Evolutionary conservation across 2,888 invertebrate genomes (phyloP).

Genomic region (Oligia latruncula): DNA sequence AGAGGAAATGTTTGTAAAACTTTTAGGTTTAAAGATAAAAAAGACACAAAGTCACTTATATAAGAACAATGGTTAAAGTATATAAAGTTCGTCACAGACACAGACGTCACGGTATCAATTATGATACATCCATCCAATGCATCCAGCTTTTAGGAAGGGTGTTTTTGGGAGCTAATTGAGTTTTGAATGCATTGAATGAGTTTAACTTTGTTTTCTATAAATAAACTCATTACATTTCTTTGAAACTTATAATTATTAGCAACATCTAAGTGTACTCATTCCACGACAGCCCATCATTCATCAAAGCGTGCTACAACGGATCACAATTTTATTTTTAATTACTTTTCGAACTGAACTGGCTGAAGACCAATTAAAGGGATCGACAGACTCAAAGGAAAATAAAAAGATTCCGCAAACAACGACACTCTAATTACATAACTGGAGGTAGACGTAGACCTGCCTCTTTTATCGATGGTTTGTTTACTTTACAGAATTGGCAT

Average conservation of each 20-base stretch:
- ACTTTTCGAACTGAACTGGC: constrained; percentile 50
- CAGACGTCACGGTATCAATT: too few relatives aligned
- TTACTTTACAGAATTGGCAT: constrained; percentile 21
- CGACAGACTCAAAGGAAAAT: constrained; percentile 67
- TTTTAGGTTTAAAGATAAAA: too few relatives aligned
- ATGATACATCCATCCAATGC: too few relatives aligned
- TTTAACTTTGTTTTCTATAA: not conserved
- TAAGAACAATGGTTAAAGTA: too few relatives aligned
- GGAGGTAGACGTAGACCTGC: constrained; percentile 17
- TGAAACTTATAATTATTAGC: constrained; percentile 17
- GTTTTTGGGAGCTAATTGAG: too few relatives aligned
- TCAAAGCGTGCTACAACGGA: constrained; percentile 57
- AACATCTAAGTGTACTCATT: not conserved
- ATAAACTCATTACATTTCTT: constrained; percentile 7
- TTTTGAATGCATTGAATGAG: too few relatives aligned
- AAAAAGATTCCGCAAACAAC: constrained; percentile 63
- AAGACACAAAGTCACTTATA: too few relatives aligned
- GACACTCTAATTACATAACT: constrained; percentile 61
- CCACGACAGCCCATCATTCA: constrained; percentile 38
- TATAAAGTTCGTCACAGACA: too few relatives aligned
- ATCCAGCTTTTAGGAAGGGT: too few relatives aligned
- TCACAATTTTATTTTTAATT: constrained; percentile 73
- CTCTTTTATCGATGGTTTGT: constrained; percentile 21
- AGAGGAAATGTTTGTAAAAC: too few relatives aligned
- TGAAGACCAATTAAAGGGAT: constrained; percentile 66